Evolutionary conservation across 2,888 invertebrate species (phyloP), one percentile per base, ranked within the genome.

Genomic region (Corbicula japonica): DNA sequence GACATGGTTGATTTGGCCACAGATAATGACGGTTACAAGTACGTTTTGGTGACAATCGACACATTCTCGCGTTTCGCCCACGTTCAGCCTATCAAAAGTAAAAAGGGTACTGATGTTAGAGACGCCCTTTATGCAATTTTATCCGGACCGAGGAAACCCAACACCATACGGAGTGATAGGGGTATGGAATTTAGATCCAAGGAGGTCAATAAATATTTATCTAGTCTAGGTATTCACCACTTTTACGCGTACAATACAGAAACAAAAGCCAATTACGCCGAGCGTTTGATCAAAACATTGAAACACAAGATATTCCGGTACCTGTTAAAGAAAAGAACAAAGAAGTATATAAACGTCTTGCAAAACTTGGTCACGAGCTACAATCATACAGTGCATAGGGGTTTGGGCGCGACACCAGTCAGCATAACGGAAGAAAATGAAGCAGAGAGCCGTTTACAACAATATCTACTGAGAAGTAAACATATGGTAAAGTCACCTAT

Each of bases 181-280:
- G 65, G 74, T 4, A 69, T 35, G 41, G 78, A 78, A 30, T 69
- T 76, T 61, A 26, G 54, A 23, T 35, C 6, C 18, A 72, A 44
- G 44, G 66, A 77, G 3, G 65, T 61, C 2, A 61, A 61, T 23
- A 72, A 72, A 34, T 72, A 66, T 32, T 34, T 77, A 10, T 32
- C 66, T 21, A 10, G 21, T 10, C 26, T 21, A 18, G 21, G 32
- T n/a, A 68, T 77, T 52, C 48, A 77, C 34, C 77, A 77, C 30
- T 54, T 71, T 21, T 48, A 52, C 26, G 35, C 77, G 26, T 41
- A 34, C 8, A 77, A 77, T 34, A n/a, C n/a, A n/a, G 80, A 80
- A 54, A 80, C 76, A 0, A 80, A 76, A 58, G 76, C 73, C 15
- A 62, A 69, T 26, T 80, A 73, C n/a, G 63, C 66, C 5, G 76